phyloP scores from a whole-genome alignment of 2,113 vertebrate genomes.

The Sterrhoptilus dennistouni region DNA sequence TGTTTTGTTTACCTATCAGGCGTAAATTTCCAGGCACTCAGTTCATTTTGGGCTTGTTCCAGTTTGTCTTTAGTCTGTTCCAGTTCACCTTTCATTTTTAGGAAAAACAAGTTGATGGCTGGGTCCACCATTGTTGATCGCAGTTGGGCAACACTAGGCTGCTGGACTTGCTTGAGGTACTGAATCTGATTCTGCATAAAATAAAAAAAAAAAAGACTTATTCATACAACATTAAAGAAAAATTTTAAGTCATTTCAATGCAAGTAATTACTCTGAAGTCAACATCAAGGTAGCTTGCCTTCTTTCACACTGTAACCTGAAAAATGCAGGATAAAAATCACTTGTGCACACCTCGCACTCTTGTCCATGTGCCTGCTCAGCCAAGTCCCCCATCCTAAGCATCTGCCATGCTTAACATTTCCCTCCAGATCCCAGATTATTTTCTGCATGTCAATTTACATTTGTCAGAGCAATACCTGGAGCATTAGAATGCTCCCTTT shows the following conservation, averaged over 20 bases:
- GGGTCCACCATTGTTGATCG: slow-evolving; percentile 99
- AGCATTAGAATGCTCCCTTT: neutral
- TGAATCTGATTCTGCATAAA: slow-evolving; percentile 96
- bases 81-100: slow-evolving; percentile 99
- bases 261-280: neutral
- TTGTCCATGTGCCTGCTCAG: neutral
- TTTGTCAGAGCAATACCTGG: neutral
- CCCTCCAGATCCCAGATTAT: neutral
- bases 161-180: slow-evolving; percentile 99
- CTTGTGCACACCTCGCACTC: neutral
- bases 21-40: slow-evolving; percentile 99
- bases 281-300: neutral
- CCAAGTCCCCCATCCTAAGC: neutral
- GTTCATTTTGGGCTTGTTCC: slow-evolving; percentile 99
- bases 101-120: slow-evolving; percentile 99
- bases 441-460: neutral
- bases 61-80: slow-evolving; percentile 99
- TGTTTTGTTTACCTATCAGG: slow-evolving; percentile 99
- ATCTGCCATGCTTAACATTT: neutral
- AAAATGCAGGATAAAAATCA: neutral
- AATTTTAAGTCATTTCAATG: fast-evolving
- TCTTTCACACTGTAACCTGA: neutral
- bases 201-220: slow-evolving; percentile 50
- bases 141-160: slow-evolving; percentile 96
- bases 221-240: neutral